Percentiles rank a stretch among this genome's conserved stretches.
These are phyloP conservation scores for Pluvialis apricaria DNA, from an alignment of 2,113 vertebrate genomes.

Conservation along the genomic window DNA sequence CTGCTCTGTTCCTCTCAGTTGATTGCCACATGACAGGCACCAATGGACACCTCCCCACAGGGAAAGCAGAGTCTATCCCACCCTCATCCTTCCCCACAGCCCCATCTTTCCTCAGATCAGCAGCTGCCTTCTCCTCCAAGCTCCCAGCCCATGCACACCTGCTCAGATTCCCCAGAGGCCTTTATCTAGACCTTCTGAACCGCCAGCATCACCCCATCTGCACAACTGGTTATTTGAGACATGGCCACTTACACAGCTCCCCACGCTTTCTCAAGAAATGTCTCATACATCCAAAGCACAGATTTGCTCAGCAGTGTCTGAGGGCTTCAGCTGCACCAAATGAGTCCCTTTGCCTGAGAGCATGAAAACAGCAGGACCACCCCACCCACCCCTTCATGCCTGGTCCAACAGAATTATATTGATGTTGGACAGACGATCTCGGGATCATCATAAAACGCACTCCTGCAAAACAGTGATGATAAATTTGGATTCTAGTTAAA, in stretches of 20 bases:
- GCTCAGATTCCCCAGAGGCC: background rate
- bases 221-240: background rate
- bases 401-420: background rate
- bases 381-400: background rate
- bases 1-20: background rate
- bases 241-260: background rate
- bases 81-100: background rate
- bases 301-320: background rate
- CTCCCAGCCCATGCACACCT: background rate
- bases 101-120: background rate
- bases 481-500: background rate
- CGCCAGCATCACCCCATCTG: background rate
- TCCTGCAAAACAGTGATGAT: background rate
- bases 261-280: accelerated
- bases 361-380: background rate
- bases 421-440: background rate
- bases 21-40: background rate
- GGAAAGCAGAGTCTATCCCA: background rate
- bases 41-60: background rate
- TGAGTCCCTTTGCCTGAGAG: background rate
- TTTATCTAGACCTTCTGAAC: background rate
- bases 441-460: background rate
- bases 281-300: background rate
- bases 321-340: background rate
- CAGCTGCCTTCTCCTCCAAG: background rate